Conservation (phyloP, 2,888 invertebrate species). For the Pegoplata infirma region DNA sequence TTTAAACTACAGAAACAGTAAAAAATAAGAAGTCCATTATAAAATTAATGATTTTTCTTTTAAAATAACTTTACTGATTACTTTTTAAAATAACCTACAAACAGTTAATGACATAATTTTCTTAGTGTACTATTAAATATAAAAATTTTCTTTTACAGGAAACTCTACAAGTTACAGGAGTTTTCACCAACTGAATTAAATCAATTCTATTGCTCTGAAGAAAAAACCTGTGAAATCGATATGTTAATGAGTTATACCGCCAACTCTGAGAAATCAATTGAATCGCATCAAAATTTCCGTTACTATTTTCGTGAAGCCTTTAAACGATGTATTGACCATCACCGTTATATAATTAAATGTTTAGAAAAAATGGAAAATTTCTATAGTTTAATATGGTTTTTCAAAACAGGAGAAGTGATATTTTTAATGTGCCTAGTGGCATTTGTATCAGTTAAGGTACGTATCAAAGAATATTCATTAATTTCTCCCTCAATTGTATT, state of each 20-base stretch:
- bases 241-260: neutral
- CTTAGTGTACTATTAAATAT: too few species aligned
- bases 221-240: conserved; percentile 44
- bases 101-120: too few species aligned
- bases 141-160: conserved; percentile 63
- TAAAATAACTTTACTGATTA: too few species aligned
- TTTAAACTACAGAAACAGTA: too few species aligned
- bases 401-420: conserved; percentile 73
- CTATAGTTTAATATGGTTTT: conserved; percentile 73
- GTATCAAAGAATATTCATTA: neutral
- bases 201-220: conserved; percentile 68
- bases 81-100: too few species aligned
- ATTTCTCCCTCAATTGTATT: neutral
- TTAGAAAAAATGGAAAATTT: conserved; percentile 72
- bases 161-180: conserved; percentile 65
- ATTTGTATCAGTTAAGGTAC: conserved; percentile 73
- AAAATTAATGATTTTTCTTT: too few species aligned
- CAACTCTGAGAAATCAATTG: neutral
- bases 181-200: conserved; percentile 65
- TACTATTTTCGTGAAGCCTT: conserved; percentile 67
- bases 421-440: conserved; percentile 73
- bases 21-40: too few species aligned
- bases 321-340: conserved; percentile 70
- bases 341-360: conserved; percentile 71
- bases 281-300: conserved; percentile 47